Evolutionary conservation across 1,140 invertebrate genomes (phyloP), one percentile per base, ranked within the genome.

Genomic region (Homarus americanus): DNA sequence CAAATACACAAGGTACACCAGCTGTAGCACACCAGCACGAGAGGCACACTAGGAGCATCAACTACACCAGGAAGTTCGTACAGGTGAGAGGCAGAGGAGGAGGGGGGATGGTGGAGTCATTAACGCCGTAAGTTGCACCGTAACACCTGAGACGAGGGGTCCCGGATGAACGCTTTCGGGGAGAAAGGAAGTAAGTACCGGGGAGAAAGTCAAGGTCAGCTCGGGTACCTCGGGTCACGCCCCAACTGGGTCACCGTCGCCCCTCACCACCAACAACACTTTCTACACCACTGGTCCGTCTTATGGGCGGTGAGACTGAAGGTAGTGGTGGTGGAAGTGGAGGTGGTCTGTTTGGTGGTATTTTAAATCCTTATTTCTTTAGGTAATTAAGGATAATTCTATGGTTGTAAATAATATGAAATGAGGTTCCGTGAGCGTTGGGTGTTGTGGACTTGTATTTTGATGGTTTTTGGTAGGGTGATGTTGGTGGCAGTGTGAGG

Each of bases 121-220:
- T n/a, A n/a, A n/a, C n/a, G n/a, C n/a, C n/a, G n/a, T n/a, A n/a
- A n/a, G n/a, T n/a, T n/a, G n/a, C n/a, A n/a, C n/a, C n/a, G n/a
- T n/a, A n/a, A n/a, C n/a, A n/a, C n/a, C n/a, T n/a, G n/a, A n/a
- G n/a, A n/a, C n/a, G n/a, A 69, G 2, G n/a, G 32, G n/a, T 80
- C 78, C 78, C 78, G 32, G 17, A 28, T 53, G 82, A 83, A 34
- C 9, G 82, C 15, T 53, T 38, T n/a, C 3, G 36, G 36, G 58
- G 28, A 58, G 58, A 84, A n/a, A 41, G 28, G 41, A 84, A 72
- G 82, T 40, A 32, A 76, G 72, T 0, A 36, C 20, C 15, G 40
- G 36, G 66, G 69, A 73, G 69, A 73, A 84, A 73, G 69, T 75
- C 66, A 85, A 85, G 82, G 82, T 85, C 82, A 85, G 38, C 41